Base-by-base conservation (phyloP, 2,888 invertebrate genomes). In the Sclerodermus sp. region DNA sequence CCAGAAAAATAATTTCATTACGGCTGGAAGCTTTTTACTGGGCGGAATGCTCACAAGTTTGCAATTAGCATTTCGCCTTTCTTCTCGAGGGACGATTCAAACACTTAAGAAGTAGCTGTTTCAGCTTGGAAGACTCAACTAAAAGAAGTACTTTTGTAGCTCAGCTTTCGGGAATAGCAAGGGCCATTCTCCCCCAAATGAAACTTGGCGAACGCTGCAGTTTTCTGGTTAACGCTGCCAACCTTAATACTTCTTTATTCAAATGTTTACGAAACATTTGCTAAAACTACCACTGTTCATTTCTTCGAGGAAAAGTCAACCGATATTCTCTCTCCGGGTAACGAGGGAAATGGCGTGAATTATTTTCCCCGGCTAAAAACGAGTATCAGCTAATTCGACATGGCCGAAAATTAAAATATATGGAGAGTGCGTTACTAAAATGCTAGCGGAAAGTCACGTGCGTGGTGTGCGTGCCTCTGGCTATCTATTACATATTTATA, bases 51-150 rank as follows among this genome's bases (percentile, higher is more conserved):
- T 37, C 8, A 23, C 41, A 39, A 36, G 9, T 13, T 41, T 13
- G 37, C 29, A 47, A 47, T 47, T 47, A 47, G 42, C 37, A 37
- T 47, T 23, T 29, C 36, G 42, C 18, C 13, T 42, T 23, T 31
- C 23, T 36, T 29, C 12, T 30, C 41, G 14, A 36, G 38, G 39
- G 38, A 34, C 47, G 37, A 48, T 48, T 48, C 42, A 31, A 42
- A 31, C 32, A 42, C 23, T 42, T 42, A 42, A 30, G 23, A 30
- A 32, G 23, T 23, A 23, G 43, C 29, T 29, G 36, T n/a, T 13
- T 16, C 37, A 38, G 43, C 34, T 39, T 10, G 37, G 38, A 38
- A 13, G 16, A n/a, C 37, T 47, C 36, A 47, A 47, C 43, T 42
- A 31, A 17, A 31, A 43, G 39, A 42, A 43, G 23, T 47, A 18